Percentiles rank a stretch among this genome's conserved stretches.
These are phyloP conservation scores for Sardinella longiceps DNA, from an alignment of 2,797 vertebrate species.

Conservation along the genomic window DNA sequence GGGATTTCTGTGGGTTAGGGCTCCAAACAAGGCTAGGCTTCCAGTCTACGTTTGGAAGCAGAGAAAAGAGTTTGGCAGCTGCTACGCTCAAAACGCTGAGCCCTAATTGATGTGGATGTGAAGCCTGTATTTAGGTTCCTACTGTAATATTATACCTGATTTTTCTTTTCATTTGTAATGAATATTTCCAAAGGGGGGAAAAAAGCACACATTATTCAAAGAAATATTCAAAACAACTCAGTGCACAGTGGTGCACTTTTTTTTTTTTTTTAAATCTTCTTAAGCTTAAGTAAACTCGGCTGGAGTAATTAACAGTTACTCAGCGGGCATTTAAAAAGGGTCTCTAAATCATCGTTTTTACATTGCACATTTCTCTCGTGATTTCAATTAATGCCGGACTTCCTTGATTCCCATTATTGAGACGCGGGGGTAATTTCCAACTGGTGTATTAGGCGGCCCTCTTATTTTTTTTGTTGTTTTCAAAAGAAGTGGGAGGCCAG, in stretches of 20 bases:
- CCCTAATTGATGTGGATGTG: conserved; percentile 52
- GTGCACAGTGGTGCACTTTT: not conserved
- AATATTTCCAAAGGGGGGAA: conserved; percentile 40
- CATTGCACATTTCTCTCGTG: not conserved
- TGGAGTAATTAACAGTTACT: conserved; percentile 44
- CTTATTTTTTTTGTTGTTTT: conserved; percentile 20
- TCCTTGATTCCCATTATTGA: conserved; percentile 1
- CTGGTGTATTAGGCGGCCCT: not conserved
- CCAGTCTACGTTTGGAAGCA: conserved; percentile 35
- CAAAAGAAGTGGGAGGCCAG: conserved; percentile 33
- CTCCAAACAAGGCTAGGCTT: not conserved
- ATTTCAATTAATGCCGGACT: conserved; percentile 22
- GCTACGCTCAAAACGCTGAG: conserved; percentile 38
- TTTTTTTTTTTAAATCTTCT: conserved; percentile 34
- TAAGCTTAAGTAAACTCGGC: conserved; percentile 45
- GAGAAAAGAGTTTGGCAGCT: conserved; percentile 44
- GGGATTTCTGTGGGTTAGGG: not conserved
- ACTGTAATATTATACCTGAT: conserved; percentile 49
- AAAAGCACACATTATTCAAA: conserved; percentile 41
- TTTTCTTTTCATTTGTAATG: conserved; percentile 45
- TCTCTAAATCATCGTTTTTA: conserved; percentile 11
- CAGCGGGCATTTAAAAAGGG: not conserved
- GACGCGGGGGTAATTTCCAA: conserved; percentile 6
- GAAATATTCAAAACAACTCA: conserved; percentile 9
- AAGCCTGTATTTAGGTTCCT: conserved; percentile 44